Percentiles rank a stretch among this genome's conserved stretches.
Conservation (phyloP, 1,140 invertebrate species). For the Bombus breviceps region DNA sequence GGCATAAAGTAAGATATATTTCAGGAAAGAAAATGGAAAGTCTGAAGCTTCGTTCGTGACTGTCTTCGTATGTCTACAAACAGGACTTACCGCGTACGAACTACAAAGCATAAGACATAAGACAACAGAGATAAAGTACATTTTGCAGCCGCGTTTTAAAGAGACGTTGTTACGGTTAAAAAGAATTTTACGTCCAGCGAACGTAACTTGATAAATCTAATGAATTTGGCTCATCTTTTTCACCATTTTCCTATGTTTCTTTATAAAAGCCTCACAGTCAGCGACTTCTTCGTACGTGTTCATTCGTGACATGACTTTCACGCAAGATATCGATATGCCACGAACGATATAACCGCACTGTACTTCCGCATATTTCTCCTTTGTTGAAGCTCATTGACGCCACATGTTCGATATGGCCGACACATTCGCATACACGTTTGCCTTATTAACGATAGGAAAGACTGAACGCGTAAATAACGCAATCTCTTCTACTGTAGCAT, state of each 20-base stretch:
- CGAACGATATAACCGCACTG: constrained; percentile 31
- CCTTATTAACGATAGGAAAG: constrained; percentile 18
- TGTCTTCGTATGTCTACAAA: too few species aligned
- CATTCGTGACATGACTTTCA: constrained; percentile 16
- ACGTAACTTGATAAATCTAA: not conserved
- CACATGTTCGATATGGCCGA: constrained; percentile 32
- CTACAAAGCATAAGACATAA: not conserved
- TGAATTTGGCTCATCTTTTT: not conserved
- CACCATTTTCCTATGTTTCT: not conserved
- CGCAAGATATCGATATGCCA: constrained; percentile 37
- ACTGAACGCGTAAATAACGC: not conserved
- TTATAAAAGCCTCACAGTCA: not conserved
- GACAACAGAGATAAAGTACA: not conserved
- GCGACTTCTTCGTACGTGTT: not conserved
- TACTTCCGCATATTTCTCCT: constrained; percentile 47
- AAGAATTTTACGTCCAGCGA: not conserved
- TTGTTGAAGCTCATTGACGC: constrained; percentile 28
- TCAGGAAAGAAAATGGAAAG: too few species aligned
- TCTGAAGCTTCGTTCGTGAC: too few species aligned
- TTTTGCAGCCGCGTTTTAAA: not conserved
- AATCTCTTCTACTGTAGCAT: too few species aligned
- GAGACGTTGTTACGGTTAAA: not conserved
- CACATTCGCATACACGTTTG: constrained; percentile 6
- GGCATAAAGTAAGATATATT: too few species aligned
- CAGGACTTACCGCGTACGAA: not conserved